Base-by-base conservation (phyloP, 2,888 invertebrate species). In the Callyntrura guangdongensis region DNA sequence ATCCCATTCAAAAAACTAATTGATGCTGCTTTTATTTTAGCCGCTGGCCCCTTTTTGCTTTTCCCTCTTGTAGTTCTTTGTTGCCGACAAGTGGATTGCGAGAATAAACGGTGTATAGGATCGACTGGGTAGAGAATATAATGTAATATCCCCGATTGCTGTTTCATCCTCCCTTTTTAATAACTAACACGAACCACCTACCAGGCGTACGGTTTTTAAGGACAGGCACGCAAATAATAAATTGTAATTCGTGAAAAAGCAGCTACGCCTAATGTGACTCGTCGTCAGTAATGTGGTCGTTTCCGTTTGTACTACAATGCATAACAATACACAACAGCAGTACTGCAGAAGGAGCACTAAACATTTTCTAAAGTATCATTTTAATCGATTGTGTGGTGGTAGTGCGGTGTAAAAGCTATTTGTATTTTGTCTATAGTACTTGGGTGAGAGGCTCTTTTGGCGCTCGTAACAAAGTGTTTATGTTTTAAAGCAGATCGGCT, bases 1-100 rank as follows among this genome's bases (percentile, higher is more conserved):
- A 90, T 90, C 90, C 90, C 53, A 90, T 90, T 90, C 86, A 82
- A 69, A 86, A n/a, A 86, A 86, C 85, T 90, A 90, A 90, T 90
- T 90, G 89, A 89, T 89, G 90, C 79, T 90, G 90, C 86, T 90
- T 86, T 81, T 79, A 59, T 61, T 61, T 81, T 90, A 45, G 86
- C 85, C 86, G 90, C 69, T 86, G 81, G 86, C 86, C 84, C 82
- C 82, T 90, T 47, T 85, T 86, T 86, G 45, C 85, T 67, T 85
- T 89, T 83, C 81, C 69, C 81, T 82, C 36, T 56, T 77, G 20
- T 20, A 81, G 14, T 81, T 61, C 47, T 89, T 89, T 89, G 89
- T 84, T 84, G 89, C 79, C 74, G 83, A 72, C 56, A 88, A 89
- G 85, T 85, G 84, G 77, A 79, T 89, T 89, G 89, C n/a, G n/a